These are phyloP conservation scores for Sebastes fasciatus DNA, from an alignment of 2,113 vertebrate species.

Conservation along the genomic window DNA sequence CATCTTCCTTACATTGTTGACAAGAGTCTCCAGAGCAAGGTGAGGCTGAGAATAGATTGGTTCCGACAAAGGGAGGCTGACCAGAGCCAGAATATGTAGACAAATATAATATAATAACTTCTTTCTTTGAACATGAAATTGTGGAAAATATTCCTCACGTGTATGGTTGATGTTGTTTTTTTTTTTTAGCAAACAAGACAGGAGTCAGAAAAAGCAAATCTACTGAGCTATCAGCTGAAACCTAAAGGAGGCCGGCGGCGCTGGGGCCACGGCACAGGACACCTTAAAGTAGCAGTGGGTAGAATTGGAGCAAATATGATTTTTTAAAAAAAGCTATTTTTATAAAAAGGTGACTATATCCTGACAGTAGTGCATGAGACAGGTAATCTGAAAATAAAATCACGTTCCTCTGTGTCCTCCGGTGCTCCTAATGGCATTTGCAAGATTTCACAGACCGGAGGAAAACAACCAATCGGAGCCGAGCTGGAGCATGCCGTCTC, in stretches of 20 bases:
- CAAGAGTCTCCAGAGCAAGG: slow-evolving; percentile 84
- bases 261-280: slow-evolving; percentile 88
- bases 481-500: no score
- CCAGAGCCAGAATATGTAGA: neutral
- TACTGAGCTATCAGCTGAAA: slow-evolving; percentile 82
- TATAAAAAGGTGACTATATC: no score
- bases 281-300: slow-evolving; percentile 32
- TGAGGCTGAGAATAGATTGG: slow-evolving; percentile 37
- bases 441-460: no score
- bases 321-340: no score
- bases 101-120: neutral
- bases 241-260: slow-evolving; percentile 87
- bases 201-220: slow-evolving; percentile 84
- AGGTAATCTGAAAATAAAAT: no score
- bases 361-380: no score
- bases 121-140: neutral
- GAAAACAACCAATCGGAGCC: no score
- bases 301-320: no score
- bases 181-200: slow-evolving; percentile 79
- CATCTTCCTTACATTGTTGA: slow-evolving; percentile 87
- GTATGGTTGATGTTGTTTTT: neutral
- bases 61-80: neutral
- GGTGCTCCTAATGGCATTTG: no score
- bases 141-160: neutral
- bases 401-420: no score